Percentiles rank a stretch among this genome's conserved stretches.
These are phyloP conservation scores for Alexandromys oeconomus DNA, from an alignment of 2,797 vertebrate species.

Conservation along the genomic window DNA sequence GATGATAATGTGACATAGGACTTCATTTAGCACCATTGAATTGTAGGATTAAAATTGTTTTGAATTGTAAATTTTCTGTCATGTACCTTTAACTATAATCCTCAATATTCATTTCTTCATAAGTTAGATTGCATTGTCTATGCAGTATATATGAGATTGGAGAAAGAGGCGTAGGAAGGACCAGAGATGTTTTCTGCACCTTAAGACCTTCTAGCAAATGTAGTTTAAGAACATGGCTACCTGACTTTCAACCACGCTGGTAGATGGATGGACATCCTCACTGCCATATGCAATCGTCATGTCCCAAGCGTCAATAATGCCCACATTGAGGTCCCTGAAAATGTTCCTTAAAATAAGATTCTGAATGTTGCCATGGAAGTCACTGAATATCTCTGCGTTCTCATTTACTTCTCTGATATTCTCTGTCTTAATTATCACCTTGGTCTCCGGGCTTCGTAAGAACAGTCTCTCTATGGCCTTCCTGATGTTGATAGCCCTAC, in stretches of 20 bases:
- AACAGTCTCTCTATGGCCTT: conserved; percentile 67
- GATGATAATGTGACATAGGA: not conserved
- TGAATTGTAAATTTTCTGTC: conserved; percentile 26
- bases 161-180: not conserved
- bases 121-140: not conserved
- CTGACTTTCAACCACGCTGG: conserved; percentile 66
- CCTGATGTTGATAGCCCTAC: conserved; percentile 65
- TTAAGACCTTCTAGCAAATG: conserved; percentile 63
- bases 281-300: conserved; percentile 66
- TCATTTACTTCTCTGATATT: conserved; percentile 54
- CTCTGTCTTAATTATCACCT: conserved; percentile 78
- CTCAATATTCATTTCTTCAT: not conserved
- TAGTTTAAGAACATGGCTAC: conserved; percentile 76
- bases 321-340: conserved; percentile 68
- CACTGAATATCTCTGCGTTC: conserved; percentile 63
- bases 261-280: not conserved
- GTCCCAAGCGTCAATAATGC: conserved; percentile 79
- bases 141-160: not conserved
- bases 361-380: conserved; percentile 75
- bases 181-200: not conserved
- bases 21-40: not conserved
- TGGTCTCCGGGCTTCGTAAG: conserved; percentile 73
- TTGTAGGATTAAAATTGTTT: not conserved
- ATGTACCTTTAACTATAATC: not conserved
- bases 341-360: conserved; percentile 71